These are phyloP conservation scores for Ia io DNA, from an alignment of 2,113 vertebrate genomes.

Conservation along the genomic window DNA sequence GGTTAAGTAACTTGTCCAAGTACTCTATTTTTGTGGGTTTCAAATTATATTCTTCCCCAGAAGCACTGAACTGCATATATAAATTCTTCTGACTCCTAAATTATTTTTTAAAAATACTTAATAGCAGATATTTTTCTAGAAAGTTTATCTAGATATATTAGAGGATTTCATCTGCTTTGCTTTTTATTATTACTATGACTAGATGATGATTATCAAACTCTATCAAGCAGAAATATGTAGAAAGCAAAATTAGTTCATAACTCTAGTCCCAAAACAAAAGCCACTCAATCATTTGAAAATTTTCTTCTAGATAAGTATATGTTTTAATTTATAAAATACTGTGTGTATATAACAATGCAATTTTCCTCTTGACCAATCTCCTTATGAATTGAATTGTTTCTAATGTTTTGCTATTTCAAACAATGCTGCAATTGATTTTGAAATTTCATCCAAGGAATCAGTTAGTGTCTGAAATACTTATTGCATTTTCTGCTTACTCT, in stretches of 20 bases:
- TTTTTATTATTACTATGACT: background rate
- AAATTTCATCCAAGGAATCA: background rate
- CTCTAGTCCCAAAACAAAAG: background rate
- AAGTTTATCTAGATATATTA: background rate
- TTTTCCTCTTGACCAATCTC: background rate
- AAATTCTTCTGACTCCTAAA: background rate
- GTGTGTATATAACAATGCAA: background rate
- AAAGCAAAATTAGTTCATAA: conserved; percentile 19
- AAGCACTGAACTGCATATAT: background rate
- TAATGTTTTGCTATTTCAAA: background rate
- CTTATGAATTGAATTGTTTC: background rate
- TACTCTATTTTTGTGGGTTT: background rate
- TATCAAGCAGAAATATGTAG: background rate
- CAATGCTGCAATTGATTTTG: background rate
- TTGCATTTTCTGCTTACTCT: background rate
- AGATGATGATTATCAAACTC: background rate
- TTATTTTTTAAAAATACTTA: background rate
- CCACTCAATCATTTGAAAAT: background rate
- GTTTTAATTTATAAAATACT: conserved; percentile 13
- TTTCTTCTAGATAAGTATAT: background rate
- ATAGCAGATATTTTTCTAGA: background rate
- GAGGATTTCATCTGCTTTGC: background rate
- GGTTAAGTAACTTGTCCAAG: conserved; percentile 52
- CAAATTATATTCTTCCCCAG: background rate
- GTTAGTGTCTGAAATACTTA: background rate